Percentiles rank a stretch among this genome's conserved stretches.
Evolutionary conservation across 1,140 invertebrate genomes (phyloP).

Genomic region (Pseudomyrmex sp.): DNA sequence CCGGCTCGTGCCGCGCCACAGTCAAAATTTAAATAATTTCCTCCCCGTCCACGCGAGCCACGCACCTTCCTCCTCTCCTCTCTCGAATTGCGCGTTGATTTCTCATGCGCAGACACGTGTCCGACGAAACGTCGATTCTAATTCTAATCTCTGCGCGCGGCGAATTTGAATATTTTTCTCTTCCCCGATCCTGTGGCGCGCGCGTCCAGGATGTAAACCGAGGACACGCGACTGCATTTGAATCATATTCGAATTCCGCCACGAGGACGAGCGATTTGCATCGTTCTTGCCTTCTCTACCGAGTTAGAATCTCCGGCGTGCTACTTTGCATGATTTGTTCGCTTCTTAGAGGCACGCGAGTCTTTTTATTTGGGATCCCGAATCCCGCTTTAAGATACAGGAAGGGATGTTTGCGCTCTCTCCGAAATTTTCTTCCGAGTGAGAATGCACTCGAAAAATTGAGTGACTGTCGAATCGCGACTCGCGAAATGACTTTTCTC

Average conservation of each 20-base stretch:
- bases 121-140: conserved; percentile 78
- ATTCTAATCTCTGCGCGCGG: conserved; percentile 79
- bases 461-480: too few relatives aligned
- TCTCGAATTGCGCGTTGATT: conserved; percentile 37
- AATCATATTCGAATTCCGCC: conserved; percentile 73
- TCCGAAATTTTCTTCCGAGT: too few relatives aligned
- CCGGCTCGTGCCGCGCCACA: conserved; percentile 72
- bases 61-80: conserved; percentile 34
- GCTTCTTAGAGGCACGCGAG: conserved; percentile 52
- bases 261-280: conserved; percentile 74
- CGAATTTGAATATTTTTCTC: conserved; percentile 75
- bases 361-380: conserved; percentile 21
- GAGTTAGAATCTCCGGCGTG: conserved; percentile 42
- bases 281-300: conserved; percentile 68
- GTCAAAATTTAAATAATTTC: conserved; percentile 77
- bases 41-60: conserved; percentile 58
- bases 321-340: conserved; percentile 56
- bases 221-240: conserved; percentile 80
- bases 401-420: background rate
- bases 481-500: too few relatives aligned
- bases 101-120: conserved; percentile 77
- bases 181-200: conserved; percentile 46
- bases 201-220: conserved; percentile 53
- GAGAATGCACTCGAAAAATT: too few relatives aligned
- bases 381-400: background rate